A percentile compares a stretch with the other conserved stretches of the same genome.
Evolutionary conservation across 1,140 invertebrate species (phyloP).

Genomic region (Eufriesea mexicana): DNA sequence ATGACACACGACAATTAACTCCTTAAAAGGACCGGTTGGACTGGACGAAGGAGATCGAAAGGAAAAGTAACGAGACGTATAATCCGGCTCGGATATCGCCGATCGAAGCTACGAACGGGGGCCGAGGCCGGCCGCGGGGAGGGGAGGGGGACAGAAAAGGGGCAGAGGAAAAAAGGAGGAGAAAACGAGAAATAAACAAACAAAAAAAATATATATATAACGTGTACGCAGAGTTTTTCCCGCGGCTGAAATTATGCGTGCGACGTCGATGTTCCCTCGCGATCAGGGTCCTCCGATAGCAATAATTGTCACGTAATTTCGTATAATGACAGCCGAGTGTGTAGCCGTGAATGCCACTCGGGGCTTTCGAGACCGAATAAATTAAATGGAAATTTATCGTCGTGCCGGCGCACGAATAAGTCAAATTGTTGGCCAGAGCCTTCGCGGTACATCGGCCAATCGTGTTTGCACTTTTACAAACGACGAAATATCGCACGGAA

Average conservation of each 20-base stretch:
- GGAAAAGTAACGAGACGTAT: background rate
- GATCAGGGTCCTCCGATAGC: slow-evolving; percentile 31
- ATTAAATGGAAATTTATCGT: slow-evolving; percentile 41
- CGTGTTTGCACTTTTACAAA: slow-evolving; percentile 23
- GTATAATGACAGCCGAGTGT: slow-evolving; percentile 20
- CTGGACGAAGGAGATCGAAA: too few species aligned
- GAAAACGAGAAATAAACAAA: background rate
- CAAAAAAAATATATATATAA: background rate
- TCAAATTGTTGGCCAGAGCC: slow-evolving; percentile 21
- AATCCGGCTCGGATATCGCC: background rate
- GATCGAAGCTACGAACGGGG: background rate
- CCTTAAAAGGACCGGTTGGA: background rate
- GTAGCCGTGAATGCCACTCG: background rate
- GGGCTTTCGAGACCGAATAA: slow-evolving; percentile 2
- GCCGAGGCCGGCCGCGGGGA: too few species aligned
- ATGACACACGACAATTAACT: slow-evolving; percentile 46
- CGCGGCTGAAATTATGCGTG: background rate
- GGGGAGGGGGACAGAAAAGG: too few species aligned
- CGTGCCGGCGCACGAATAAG: background rate
- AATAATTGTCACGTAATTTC: slow-evolving; percentile 49
- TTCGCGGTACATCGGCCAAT: background rate
- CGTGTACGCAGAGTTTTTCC: background rate
- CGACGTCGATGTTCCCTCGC: background rate
- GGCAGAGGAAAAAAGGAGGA: background rate
- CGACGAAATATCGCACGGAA: background rate